These are phyloP conservation scores for Peromyscus polionotus DNA, from an alignment of 2,113 vertebrate genomes.

Conservation along the genomic window DNA sequence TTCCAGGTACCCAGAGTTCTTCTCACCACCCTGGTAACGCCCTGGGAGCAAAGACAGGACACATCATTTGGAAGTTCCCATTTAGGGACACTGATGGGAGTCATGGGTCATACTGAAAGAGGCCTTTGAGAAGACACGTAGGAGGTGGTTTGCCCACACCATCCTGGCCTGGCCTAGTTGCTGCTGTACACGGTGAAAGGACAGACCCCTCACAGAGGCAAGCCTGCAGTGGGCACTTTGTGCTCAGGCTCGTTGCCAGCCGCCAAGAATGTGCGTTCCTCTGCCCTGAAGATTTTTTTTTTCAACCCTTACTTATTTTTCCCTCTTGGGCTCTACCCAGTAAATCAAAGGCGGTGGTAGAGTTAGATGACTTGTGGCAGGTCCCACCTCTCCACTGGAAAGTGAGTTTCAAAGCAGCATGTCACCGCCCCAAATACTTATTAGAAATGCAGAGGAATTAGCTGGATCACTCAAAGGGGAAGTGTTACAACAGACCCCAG, in stretches of 20 bases:
- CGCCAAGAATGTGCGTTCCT: not conserved
- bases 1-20: not conserved
- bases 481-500: not conserved
- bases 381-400: conserved; percentile 63
- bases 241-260: not conserved
- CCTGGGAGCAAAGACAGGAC: not conserved
- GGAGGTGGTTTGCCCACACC: not conserved
- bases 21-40: not conserved
- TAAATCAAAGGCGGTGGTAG: conserved; percentile 55
- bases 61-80: not conserved
- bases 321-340: conserved; percentile 35
- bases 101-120: not conserved
- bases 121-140: not conserved
- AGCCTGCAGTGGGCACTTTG: not conserved
- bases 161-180: not conserved
- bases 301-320: conserved; percentile 26
- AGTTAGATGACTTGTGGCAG: conserved; percentile 50
- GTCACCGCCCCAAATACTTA: conserved; percentile 53
- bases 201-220: not conserved
- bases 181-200: not conserved
- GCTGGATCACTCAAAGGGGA: not conserved
- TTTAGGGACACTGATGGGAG: not conserved
- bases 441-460: conserved; percentile 46
- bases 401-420: conserved; percentile 57
- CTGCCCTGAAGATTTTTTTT: conserved; percentile 2